Conservation (phyloP, 64 coral and sea anemone genomes). For the Acropora tenuis region DNA sequence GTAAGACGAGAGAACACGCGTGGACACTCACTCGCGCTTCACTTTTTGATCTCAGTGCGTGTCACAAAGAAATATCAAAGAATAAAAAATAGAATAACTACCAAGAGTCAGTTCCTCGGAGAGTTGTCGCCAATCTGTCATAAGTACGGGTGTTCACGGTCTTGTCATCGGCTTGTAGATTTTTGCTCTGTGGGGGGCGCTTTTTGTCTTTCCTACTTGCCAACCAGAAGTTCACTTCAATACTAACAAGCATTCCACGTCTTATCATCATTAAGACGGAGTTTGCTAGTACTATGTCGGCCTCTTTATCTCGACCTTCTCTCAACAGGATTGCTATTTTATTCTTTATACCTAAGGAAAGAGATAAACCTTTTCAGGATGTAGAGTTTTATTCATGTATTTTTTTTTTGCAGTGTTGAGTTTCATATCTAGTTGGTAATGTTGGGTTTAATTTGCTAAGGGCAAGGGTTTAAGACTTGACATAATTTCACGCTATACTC, state of each 20-base stretch:
- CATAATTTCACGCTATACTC: no score
- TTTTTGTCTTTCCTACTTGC: not conserved
- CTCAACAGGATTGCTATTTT: not conserved
- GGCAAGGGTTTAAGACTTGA: no score
- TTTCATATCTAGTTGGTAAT: no score
- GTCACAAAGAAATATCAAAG: no score
- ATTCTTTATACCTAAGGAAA: not conserved
- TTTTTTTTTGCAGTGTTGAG: no score
- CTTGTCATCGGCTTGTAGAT: not conserved
- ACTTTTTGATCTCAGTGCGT: no score
- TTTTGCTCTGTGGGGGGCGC: not conserved
- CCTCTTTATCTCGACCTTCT: not conserved
- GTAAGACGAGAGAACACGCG: no score
- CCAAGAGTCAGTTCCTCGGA: not conserved
- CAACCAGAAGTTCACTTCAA: not conserved
- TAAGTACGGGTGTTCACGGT: not conserved
- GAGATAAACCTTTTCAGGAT: not conserved
- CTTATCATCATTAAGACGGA: not conserved
- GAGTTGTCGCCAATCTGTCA: not conserved
- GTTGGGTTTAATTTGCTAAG: no score
- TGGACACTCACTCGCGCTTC: no score
- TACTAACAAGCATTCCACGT: not conserved
- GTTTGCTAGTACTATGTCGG: not conserved
- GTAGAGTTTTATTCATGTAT: no score
- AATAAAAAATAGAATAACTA: no score